Evolutionary conservation across 2,113 vertebrate genomes (phyloP).

Genomic region (Scytalopus superciliaris): DNA sequence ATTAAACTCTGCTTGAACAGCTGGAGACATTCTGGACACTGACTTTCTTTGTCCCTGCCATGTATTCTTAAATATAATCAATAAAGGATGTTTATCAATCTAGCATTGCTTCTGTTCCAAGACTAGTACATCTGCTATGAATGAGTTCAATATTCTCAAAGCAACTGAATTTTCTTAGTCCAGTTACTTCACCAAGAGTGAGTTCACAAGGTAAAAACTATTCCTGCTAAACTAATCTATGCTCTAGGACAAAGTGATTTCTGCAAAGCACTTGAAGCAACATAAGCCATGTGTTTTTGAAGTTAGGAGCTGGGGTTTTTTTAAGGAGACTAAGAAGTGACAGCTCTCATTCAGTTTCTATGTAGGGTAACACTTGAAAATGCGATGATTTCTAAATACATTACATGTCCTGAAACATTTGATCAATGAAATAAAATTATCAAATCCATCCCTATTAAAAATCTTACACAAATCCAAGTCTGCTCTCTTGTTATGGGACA

Average conservation of each 20-base stretch:
- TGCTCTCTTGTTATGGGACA: not conserved
- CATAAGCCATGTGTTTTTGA: not conserved
- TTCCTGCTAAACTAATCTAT: not conserved
- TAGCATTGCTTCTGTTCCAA: not conserved
- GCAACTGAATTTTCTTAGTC: not conserved
- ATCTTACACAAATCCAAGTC: not conserved
- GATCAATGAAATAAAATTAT: not conserved
- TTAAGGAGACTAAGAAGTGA: not conserved
- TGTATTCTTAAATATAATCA: not conserved
- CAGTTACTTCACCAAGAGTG: not conserved
- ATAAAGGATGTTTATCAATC: not conserved
- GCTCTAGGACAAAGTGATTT: not conserved
- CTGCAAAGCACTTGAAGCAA: not conserved
- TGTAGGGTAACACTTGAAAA: not conserved
- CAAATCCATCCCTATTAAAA: not conserved
- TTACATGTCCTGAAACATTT: not conserved
- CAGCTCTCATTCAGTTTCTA: not conserved
- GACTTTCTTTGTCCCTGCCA: not conserved
- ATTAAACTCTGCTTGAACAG: not conserved
- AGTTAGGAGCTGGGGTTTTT: not conserved
- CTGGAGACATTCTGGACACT: rapidly evolving
- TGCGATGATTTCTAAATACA: not conserved
- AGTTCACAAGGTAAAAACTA: not conserved
- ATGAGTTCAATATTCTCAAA: not conserved
- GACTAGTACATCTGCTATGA: not conserved